Evolutionary conservation across 1,140 invertebrate genomes (phyloP).

Genomic region (Zaprionus capensis): DNA sequence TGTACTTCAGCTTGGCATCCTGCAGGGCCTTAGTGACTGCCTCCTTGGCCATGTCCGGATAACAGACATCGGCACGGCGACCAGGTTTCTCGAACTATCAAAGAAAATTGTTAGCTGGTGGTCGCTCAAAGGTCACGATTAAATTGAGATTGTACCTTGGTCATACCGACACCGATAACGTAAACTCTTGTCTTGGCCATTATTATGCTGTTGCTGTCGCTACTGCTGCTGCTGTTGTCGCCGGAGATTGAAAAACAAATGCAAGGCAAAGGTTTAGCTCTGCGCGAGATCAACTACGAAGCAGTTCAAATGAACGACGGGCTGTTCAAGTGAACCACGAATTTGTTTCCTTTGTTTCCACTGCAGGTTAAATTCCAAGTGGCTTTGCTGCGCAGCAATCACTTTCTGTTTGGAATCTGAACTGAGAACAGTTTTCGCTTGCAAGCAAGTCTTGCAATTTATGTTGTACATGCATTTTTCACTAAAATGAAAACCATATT

Average conservation of each 20-base stretch:
- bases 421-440: background rate
- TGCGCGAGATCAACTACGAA: background rate
- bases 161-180: conserved; percentile 99
- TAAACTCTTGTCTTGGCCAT: conserved; percentile 89
- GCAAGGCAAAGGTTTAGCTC: background rate
- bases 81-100: conserved; percentile 91
- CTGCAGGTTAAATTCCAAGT: background rate
- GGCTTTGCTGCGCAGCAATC: background rate
- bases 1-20: conserved; percentile 89
- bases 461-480: too few relatives aligned
- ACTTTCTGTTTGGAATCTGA: background rate
- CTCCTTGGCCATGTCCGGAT: conserved; percentile 97
- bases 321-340: conserved; percentile 1
- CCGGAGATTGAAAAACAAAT: conserved; percentile 22
- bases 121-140: conserved; percentile 54
- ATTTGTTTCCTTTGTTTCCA: background rate
- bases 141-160: conserved; percentile 88
- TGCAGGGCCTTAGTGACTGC: conserved; percentile 95
- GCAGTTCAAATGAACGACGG: conserved; percentile 1
- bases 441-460: too few relatives aligned
- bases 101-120: background rate
- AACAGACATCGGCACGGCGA: conserved; percentile 91
- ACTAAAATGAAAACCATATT: too few relatives aligned
- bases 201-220: conserved; percentile 44
- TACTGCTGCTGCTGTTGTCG: conserved; percentile 14